Evolutionary conservation across 1,140 invertebrate species (phyloP).

Genomic region (Danaus melanippus): DNA sequence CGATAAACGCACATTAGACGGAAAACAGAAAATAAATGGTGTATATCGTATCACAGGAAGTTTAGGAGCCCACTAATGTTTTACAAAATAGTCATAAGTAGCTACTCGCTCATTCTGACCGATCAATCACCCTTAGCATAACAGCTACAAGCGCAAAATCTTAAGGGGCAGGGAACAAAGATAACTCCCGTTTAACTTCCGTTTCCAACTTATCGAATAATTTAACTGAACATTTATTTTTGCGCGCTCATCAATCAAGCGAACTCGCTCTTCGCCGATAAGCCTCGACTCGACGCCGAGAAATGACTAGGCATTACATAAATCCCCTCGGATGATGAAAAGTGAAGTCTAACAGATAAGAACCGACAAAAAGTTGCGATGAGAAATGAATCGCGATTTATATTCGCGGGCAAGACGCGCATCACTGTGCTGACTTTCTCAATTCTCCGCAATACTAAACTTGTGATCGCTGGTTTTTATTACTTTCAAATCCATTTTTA

Average conservation of each 20-base stretch:
- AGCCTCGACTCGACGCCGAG: conserved; percentile 69
- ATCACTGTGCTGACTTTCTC: conserved; percentile 19
- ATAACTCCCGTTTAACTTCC: conserved; percentile 74
- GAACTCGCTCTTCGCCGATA: conserved; percentile 63
- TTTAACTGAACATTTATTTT: conserved; percentile 75
- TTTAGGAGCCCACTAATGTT: no score
- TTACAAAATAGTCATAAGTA: conserved; percentile 5
- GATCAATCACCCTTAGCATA: conserved; percentile 62
- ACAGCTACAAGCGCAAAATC: conserved; percentile 68
- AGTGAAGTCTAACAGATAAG: conserved; percentile 75
- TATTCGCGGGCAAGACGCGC: conserved; percentile 49
- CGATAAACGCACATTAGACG: no score
- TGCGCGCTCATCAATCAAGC: conserved; percentile 74
- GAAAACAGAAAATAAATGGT: no score
- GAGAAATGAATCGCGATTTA: conserved; percentile 74
- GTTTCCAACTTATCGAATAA: conserved; percentile 74
- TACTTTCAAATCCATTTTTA: no score
- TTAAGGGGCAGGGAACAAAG: conserved; percentile 65
- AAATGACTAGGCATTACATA: conserved; percentile 75
- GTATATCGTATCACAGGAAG: no score
- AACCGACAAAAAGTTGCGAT: conserved; percentile 74
- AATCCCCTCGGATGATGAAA: conserved; percentile 74
- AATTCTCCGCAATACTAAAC: no score
- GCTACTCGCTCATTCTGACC: conserved; percentile 24
- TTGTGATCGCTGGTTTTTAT: no score